Evolutionary conservation across 1,140 invertebrate species (phyloP), one percentile per base, ranked within the genome.

Genomic region (Pantala flavescens): DNA sequence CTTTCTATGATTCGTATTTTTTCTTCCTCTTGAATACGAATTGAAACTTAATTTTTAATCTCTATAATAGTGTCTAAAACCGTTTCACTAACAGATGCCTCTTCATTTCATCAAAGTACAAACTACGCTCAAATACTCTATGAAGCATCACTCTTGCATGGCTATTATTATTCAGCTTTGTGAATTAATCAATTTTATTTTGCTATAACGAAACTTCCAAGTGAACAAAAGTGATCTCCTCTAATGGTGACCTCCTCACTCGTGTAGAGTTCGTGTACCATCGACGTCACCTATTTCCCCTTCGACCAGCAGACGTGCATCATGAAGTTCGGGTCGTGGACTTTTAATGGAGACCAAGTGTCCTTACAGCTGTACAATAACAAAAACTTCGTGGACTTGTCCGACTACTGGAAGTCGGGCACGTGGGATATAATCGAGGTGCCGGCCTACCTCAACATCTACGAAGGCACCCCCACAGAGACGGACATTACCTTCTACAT

Each of bases 271-370:
- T 98, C 97, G 63, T 99, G 98, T 84, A 98, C 95, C 21, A 99
- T 99, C 78, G 97, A 99, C 84, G 98, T 99, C 49, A 96, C 94
- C 71, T 98, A 98, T 82, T 99, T 98, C 82, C 97, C 97, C n/a
- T 99, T 99, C 84, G 97, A 98, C 83, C 95, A 98, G 82, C 98
- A 99, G 87, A 96, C 92, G 0, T 99, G 97, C 83, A 94, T 98
- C 76, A 98, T 99, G 96, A 99, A 98, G 84, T 99, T 99, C 78
- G 97, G 97, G 7, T 98, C 96, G 0, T 99, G 98, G 98, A 99
- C 98, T 0, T 99, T 98, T 82, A 97, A 98, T 79, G 96, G 96
- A 0, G 95, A 98, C 82, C 95, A 98, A 85, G 95, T 99, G 12
- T 96, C 93, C 7, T 88, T 99, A 74, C 91, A 92, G 0, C 87